Evolutionary conservation across 2,888 invertebrate species (phyloP).

Genomic region (Dascillus cervinus): DNA sequence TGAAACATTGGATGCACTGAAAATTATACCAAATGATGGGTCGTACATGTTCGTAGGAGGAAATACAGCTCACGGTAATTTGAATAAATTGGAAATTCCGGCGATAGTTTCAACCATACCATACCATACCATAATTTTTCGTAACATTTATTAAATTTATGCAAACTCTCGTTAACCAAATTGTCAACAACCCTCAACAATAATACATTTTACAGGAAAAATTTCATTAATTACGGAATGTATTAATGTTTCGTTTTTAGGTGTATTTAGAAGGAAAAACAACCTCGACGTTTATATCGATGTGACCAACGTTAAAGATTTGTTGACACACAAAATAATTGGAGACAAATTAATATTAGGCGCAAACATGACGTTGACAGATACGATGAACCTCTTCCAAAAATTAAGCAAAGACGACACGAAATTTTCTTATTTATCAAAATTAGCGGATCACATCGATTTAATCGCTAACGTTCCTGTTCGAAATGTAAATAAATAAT

Average conservation of each 20-base stretch:
- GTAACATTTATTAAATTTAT: too few species aligned
- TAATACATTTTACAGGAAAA: too few species aligned
- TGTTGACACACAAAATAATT: conserved; percentile 42
- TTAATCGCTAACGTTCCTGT: conserved; percentile 64
- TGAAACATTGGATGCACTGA: conserved; percentile 52
- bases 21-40: conserved; percentile 35
- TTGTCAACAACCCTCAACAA: too few species aligned
- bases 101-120: too few species aligned
- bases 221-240: background rate
- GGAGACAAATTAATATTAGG: conserved; percentile 50
- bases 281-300: conserved; percentile 56
- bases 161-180: too few species aligned
- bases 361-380: conserved; percentile 51
- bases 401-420: conserved; percentile 36
- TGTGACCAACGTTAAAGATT: conserved; percentile 50
- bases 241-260: conserved; percentile 28
- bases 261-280: conserved; percentile 39
- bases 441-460: conserved; percentile 56
- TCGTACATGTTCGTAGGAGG: conserved; percentile 61
- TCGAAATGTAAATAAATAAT: conserved; percentile 54
- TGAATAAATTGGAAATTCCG: too few species aligned
- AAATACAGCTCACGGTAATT: conserved; percentile 65
- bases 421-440: conserved; percentile 52
- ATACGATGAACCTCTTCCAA: conserved; percentile 47
- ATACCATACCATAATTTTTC: too few species aligned